Evolutionary conservation across 2,113 vertebrate genomes (phyloP).

Genomic region (Larimichthys crocea): DNA sequence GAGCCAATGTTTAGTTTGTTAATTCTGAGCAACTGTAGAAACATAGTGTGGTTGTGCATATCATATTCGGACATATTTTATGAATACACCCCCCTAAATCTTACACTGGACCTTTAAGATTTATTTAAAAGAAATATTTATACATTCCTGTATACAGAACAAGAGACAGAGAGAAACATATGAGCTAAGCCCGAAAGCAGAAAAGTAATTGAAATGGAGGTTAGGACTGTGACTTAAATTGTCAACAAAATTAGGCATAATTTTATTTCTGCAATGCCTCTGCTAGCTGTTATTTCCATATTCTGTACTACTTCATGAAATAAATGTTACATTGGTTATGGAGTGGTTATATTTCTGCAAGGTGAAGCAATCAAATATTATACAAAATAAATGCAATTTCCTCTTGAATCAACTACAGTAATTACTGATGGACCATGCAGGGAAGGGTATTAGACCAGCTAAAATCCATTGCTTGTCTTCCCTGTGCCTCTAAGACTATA

Average conservation of each 20-base stretch:
- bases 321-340: not conserved
- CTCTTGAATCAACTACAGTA: not conserved
- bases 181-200: not conserved
- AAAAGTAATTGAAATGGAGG: slow-evolving; percentile 6
- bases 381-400: slow-evolving; percentile 9
- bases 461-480: slow-evolving; percentile 5
- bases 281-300: not conserved
- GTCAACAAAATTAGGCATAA: not conserved
- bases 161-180: not conserved
- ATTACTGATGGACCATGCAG: not conserved
- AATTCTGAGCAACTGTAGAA: too few species aligned
- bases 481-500: slow-evolving; percentile 1
- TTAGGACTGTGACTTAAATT: not conserved
- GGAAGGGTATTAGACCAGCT: slow-evolving; percentile 2
- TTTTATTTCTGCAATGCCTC: not conserved
- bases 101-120: too few species aligned
- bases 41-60: too few species aligned
- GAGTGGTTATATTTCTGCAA: slow-evolving; percentile 7
- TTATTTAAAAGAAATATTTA: slow-evolving; percentile 30
- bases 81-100: too few species aligned
- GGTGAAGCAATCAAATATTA: slow-evolving; percentile 5
- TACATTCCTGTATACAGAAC: slow-evolving; percentile 10
- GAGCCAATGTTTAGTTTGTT: too few species aligned
- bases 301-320: not conserved
- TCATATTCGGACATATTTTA: too few species aligned